Conservation (phyloP, 2,888 invertebrate genomes). For the Cetonia aurata region DNA sequence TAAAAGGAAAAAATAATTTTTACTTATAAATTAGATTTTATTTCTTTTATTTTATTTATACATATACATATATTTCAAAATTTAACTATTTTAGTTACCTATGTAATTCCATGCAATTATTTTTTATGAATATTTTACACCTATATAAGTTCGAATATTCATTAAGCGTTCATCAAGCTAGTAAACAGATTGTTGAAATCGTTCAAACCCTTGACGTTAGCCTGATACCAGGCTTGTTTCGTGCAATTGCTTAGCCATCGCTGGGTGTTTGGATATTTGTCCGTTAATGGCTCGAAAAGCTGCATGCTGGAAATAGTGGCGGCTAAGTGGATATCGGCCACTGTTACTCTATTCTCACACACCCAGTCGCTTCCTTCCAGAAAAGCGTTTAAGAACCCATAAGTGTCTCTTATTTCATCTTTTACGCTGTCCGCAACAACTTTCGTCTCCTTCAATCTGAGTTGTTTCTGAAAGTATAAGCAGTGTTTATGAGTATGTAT, state of each 20-base stretch:
- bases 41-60: no score
- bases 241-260: constrained; percentile 59
- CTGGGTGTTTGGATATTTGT: constrained; percentile 55
- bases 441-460: constrained; percentile 39
- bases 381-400: constrained; percentile 58
- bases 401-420: constrained; percentile 54
- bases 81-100: not conserved
- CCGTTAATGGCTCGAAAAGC: constrained; percentile 60
- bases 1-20: no score
- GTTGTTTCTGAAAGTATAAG: constrained; percentile 41
- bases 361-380: constrained; percentile 55
- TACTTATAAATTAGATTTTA: no score
- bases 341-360: constrained; percentile 58
- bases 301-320: constrained; percentile 60
- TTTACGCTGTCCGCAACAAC: constrained; percentile 20
- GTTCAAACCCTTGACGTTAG: constrained; percentile 42
- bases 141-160: not conserved
- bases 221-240: constrained; percentile 54
- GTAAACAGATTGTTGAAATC: constrained; percentile 43
- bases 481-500: not conserved
- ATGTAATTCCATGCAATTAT: not conserved
- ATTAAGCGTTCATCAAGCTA: constrained; percentile 28
- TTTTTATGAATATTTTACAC: not conserved
- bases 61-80: no score
- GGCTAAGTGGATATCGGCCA: constrained; percentile 65